Conservation (phyloP, 2,888 invertebrate genomes). For the Hydraecia micacea region DNA sequence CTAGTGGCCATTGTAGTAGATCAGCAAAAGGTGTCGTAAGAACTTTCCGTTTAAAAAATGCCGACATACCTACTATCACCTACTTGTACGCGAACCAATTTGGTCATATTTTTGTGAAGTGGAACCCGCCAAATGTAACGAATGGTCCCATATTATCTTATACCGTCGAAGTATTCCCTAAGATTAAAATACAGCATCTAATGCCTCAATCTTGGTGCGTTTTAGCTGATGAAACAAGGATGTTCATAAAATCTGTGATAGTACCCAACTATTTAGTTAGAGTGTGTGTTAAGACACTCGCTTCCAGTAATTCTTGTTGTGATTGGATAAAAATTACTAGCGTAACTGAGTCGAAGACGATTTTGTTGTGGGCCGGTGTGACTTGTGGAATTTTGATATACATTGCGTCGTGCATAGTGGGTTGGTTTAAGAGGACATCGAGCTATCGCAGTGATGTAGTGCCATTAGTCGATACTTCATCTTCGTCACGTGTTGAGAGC, state of each 20-base stretch:
- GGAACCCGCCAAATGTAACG: conserved; percentile 79
- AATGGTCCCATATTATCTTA: conserved; percentile 85
- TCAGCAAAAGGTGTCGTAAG: conserved; percentile 79
- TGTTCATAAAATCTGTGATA: conserved; percentile 68
- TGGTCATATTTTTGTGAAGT: conserved; percentile 76
- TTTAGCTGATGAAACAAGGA: conserved; percentile 66
- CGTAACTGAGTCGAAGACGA: conserved; percentile 52
- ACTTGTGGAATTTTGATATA: conserved; percentile 76
- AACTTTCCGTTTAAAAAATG: conserved; percentile 75
- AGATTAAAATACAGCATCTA: conserved; percentile 62
- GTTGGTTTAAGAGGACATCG: conserved; percentile 68
- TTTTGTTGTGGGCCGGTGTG: conserved; percentile 76
- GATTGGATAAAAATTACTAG: conserved; percentile 61
- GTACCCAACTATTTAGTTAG: conserved; percentile 70
- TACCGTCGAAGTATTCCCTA: conserved; percentile 80
- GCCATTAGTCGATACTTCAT: conserved; percentile 76
- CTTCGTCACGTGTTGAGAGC: conserved; percentile 72
- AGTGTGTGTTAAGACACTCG: conserved; percentile 70
- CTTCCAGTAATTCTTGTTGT: conserved; percentile 65
- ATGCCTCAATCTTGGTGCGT: conserved; percentile 80
- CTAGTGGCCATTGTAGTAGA: conserved; percentile 77
- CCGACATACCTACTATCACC: conserved; percentile 76
- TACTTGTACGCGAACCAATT: conserved; percentile 66
- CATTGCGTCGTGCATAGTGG: conserved; percentile 70
- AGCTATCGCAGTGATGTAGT: conserved; percentile 70